Conservation (phyloP, 2,888 invertebrate genomes). For the Pyrrhosoma nymphula region DNA sequence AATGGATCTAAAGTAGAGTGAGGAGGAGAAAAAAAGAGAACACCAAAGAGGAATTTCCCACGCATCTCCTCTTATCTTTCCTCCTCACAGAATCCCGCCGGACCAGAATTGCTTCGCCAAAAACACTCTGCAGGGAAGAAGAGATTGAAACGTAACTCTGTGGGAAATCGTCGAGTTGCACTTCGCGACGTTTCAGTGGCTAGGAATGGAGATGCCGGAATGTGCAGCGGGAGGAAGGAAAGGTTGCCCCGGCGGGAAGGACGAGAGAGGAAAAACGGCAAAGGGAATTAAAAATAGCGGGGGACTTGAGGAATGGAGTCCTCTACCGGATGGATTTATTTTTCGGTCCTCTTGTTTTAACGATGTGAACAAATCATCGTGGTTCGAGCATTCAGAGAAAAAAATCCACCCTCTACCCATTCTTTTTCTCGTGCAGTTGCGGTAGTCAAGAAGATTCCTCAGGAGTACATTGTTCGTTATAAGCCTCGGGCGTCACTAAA, state of each 20-base stretch:
- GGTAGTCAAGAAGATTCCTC: too few species aligned
- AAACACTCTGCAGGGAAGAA: background rate
- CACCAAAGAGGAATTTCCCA: background rate
- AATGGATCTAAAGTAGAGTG: background rate
- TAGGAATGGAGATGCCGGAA: constrained; percentile 10
- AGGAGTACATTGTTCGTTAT: too few species aligned
- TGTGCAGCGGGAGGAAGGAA: background rate
- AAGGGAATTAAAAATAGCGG: background rate
- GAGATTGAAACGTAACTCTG: constrained; percentile 48
- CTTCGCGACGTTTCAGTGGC: background rate
- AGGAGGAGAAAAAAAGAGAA: background rate
- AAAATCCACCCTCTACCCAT: background rate
- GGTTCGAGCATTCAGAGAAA: background rate
- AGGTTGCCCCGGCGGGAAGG: background rate
- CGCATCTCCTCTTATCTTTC: background rate
- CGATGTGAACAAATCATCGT: background rate
- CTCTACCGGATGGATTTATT: background rate
- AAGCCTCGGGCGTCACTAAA: too few species aligned
- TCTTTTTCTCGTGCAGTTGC: too few species aligned
- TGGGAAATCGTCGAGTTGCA: background rate
- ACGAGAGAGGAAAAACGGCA: background rate
- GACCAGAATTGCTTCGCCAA: constrained; percentile 37
- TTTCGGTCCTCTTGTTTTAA: background rate
- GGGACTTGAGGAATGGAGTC: background rate
- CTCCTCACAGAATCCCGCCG: background rate